Percentiles rank a stretch among this genome's conserved stretches.
Evolutionary conservation across 2,113 vertebrate species (phyloP).

Genomic region (Siphamia tubifer): DNA sequence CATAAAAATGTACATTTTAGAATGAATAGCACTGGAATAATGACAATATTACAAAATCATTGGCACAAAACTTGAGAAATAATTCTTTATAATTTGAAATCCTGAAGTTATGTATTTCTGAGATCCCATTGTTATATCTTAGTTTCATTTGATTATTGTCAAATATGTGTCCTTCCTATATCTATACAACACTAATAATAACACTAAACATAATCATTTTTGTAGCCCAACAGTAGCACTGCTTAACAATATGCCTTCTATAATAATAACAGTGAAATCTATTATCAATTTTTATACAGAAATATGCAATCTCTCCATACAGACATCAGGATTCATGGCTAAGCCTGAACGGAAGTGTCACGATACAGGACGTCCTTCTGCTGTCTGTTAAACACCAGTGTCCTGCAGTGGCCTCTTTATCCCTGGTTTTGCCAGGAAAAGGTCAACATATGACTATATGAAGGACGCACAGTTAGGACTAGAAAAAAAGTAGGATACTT

Average conservation of each 20-base stretch:
- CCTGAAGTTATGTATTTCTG: too few species aligned
- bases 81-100: too few species aligned
- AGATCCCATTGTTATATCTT: too few species aligned
- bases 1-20: slow-evolving; percentile 6
- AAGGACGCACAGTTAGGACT: neutral
- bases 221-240: neutral
- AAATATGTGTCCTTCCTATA: too few species aligned
- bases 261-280: neutral
- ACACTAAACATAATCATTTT: too few species aligned
- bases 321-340: slow-evolving; percentile 7
- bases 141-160: too few species aligned
- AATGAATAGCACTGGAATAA: neutral
- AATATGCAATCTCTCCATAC: slow-evolving; percentile 4
- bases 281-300: slow-evolving; percentile 11
- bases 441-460: neutral
- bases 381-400: neutral
- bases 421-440: neutral
- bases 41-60: too few species aligned
- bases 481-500: neutral
- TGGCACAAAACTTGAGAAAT: too few species aligned
- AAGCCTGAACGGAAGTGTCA: neutral
- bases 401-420: neutral
- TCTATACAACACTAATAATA: too few species aligned
- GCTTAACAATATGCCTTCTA: too few species aligned
- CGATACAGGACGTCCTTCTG: too few species aligned